phyloP scores from a whole-genome alignment of 2,113 vertebrate genomes.

The Rhegmatorhina hoffmannsi region DNA sequence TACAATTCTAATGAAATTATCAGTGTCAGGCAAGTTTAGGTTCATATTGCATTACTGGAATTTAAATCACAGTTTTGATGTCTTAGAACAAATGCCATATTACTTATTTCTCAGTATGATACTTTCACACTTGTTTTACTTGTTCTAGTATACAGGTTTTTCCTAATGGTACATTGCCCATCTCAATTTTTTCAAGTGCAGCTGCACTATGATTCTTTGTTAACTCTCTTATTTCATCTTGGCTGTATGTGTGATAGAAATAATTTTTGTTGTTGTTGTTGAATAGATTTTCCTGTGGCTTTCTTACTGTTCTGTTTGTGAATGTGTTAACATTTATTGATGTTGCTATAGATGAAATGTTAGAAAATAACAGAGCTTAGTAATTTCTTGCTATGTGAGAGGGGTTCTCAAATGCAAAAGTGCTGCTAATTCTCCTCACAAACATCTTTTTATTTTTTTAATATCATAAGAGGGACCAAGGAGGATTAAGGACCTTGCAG shows the following conservation, averaged over 20 bases:
- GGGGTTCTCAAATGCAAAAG: background rate
- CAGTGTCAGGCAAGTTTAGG: background rate
- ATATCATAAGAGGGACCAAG: constrained; percentile 86
- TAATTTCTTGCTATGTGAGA: background rate
- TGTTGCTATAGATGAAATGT: background rate
- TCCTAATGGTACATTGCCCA: background rate
- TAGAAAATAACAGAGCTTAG: background rate
- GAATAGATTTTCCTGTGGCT: background rate
- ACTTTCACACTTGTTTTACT: background rate
- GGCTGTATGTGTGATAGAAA: background rate
- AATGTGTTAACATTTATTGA: background rate
- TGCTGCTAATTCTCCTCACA: background rate
- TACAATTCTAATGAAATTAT: background rate
- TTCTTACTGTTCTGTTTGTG: background rate
- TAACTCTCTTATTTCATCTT: background rate
- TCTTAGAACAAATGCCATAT: background rate
- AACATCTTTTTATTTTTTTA: background rate
- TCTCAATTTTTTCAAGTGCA: background rate
- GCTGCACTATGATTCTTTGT: background rate
- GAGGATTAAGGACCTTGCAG: constrained; percentile 91
- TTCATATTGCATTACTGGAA: background rate
- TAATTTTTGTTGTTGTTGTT: background rate
- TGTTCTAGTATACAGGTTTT: background rate
- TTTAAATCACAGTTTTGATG: background rate
- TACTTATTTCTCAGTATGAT: background rate